These are phyloP conservation scores for Trialeurodes vaporariorum DNA, from an alignment of 1,140 invertebrate species.

Conservation along the genomic window DNA sequence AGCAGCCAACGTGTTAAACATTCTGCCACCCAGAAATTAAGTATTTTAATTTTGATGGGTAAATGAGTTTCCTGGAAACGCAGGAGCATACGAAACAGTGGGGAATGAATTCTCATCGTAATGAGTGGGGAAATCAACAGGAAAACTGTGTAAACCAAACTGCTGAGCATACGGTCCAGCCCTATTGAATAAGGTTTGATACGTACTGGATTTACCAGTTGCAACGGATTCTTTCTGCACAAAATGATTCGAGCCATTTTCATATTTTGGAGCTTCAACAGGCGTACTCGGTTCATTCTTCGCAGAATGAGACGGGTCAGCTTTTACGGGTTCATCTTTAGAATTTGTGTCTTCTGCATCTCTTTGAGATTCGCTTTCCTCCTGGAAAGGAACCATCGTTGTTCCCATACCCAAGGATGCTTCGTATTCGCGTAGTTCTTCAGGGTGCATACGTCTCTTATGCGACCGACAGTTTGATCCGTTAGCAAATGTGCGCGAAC, in stretches of 20 bases:
- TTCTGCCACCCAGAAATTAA: too few relatives aligned
- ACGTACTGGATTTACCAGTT: not conserved
- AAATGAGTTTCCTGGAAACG: not conserved
- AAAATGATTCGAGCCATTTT: not conserved
- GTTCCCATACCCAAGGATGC: not conserved
- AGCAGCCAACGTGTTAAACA: too few relatives aligned
- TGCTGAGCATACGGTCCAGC: not conserved
- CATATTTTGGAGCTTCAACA: not conserved
- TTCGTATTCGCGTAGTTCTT: conserved; percentile 31
- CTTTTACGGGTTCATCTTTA: not conserved
- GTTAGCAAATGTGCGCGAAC: conserved; percentile 37
- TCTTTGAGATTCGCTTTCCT: not conserved
- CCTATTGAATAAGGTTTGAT: not conserved
- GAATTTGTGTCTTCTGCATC: not conserved
- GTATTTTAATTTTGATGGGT: not conserved
- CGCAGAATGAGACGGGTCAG: not conserved
- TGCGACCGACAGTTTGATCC: conserved; percentile 39
- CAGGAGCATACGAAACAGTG: not conserved
- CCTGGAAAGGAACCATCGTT: not conserved
- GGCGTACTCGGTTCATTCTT: not conserved
- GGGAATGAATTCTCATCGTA: not conserved
- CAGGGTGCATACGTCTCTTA: conserved; percentile 37
- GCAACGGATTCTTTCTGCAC: not conserved
- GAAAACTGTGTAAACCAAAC: not conserved
- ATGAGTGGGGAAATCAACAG: not conserved